Percentiles rank a stretch among this genome's conserved stretches.
These are phyloP conservation scores for Adelges cooleyi DNA, from an alignment of 1,140 invertebrate genomes.

Conservation along the genomic window DNA sequence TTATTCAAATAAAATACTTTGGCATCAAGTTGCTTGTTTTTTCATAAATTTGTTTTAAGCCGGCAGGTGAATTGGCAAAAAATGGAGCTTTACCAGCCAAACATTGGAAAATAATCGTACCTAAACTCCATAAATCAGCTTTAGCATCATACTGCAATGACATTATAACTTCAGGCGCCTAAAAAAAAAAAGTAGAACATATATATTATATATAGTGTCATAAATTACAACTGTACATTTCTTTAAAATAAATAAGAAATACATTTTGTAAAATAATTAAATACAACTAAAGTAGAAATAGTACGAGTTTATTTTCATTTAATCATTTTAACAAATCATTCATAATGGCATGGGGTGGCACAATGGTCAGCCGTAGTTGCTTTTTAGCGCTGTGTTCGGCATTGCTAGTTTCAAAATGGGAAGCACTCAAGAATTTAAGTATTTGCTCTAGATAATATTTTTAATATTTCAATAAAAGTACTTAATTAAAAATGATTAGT, in stretches of 20 bases:
- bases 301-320: too few species aligned
- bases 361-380: too few species aligned
- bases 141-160: constrained; percentile 97
- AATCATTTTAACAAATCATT: too few species aligned
- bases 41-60: constrained; percentile 93
- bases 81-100: constrained; percentile 97
- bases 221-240: not conserved
- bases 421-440: too few species aligned
- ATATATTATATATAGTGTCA: not conserved
- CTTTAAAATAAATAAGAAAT: not conserved
- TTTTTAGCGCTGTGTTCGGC: too few species aligned
- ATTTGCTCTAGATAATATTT: too few species aligned
- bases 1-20: constrained; percentile 54
- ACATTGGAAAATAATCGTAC: constrained; percentile 98
- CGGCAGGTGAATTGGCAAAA: constrained; percentile 95
- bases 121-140: constrained; percentile 97
- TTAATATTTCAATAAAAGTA: too few species aligned
- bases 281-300: too few species aligned
- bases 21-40: constrained; percentile 90
- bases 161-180: constrained; percentile 99
- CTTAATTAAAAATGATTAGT: too few species aligned
- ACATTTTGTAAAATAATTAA: not conserved
- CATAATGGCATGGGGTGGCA: too few species aligned
- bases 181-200: constrained; percentile 34
- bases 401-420: too few species aligned